A percentile compares a stretch with the other conserved stretches of the same genome.
Evolutionary conservation across 2,797 vertebrate species (phyloP).

Genomic region (Balearica regulorum): DNA sequence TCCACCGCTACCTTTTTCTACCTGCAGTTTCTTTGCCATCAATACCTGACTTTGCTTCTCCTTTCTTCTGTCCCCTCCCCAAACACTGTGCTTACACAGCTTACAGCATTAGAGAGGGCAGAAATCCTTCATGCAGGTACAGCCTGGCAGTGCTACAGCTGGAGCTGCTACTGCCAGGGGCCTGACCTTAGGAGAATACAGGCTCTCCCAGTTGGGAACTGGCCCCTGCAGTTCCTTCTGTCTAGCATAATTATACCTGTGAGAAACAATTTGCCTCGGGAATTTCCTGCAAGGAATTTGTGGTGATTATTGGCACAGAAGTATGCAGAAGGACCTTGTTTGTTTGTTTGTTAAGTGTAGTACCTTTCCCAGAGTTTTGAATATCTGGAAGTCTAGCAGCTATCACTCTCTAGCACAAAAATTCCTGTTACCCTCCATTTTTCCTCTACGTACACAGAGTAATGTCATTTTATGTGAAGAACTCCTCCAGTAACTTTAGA

Average conservation of each 20-base stretch:
- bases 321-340: not conserved
- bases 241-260: not conserved
- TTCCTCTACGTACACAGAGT: not conserved
- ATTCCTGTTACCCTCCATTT: not conserved
- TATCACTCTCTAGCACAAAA: not conserved
- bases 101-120: not conserved
- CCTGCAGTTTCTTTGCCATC: not conserved
- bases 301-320: not conserved
- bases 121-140: not conserved
- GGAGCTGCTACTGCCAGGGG: not conserved
- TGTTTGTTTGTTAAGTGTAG: not conserved
- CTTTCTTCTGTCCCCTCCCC: fast-evolving
- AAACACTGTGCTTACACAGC: not conserved
- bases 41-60: too few species aligned
- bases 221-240: not conserved
- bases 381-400: not conserved
- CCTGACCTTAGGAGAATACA: not conserved
- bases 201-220: not conserved
- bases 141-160: not conserved
- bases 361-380: not conserved
- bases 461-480: fast-evolving
- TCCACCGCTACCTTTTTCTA: not conserved
- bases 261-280: not conserved
- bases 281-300: not conserved
- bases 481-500: not conserved